phyloP scores from a whole-genome alignment of 2,888 invertebrate species.

The Hedychridium roseum region DNA sequence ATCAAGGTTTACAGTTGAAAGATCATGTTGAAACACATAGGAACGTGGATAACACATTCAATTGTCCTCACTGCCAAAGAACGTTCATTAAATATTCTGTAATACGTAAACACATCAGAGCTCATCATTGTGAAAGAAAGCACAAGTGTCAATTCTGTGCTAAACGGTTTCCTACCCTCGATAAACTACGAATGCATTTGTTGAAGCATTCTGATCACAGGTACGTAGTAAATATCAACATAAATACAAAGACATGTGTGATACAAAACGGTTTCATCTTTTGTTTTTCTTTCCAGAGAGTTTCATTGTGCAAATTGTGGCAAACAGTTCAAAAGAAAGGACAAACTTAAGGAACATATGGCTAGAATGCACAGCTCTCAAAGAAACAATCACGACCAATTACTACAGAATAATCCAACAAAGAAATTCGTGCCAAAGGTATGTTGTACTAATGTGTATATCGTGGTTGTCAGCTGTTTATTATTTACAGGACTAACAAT shows the following conservation, averaged over 20 bases:
- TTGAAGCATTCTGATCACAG: slow-evolving; percentile 65
- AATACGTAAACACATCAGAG: slow-evolving; percentile 77
- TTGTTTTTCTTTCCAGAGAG: slow-evolving; percentile 65
- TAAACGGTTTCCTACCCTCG: slow-evolving; percentile 75
- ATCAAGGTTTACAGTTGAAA: slow-evolving; percentile 71
- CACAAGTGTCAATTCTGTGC: slow-evolving; percentile 75
- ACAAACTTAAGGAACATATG: slow-evolving; percentile 77
- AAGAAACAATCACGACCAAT: slow-evolving; percentile 47
- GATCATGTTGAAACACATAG: slow-evolving; percentile 73
- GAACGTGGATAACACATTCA: slow-evolving; percentile 71
- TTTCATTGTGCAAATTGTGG: slow-evolving; percentile 81
- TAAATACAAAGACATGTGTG: no score
- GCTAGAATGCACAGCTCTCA: slow-evolving; percentile 73
- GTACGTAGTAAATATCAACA: slow-evolving; percentile 38
- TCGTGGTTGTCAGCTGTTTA: slow-evolving; percentile 2
- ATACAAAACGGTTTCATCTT: no score
- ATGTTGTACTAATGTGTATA: slow-evolving; percentile 5
- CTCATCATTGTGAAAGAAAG: slow-evolving; percentile 75
- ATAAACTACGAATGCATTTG: slow-evolving; percentile 77
- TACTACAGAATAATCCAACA: slow-evolving; percentile 48
- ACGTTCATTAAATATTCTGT: slow-evolving; percentile 74
- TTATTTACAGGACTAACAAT: slow-evolving; percentile 7
- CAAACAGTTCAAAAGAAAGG: slow-evolving; percentile 80
- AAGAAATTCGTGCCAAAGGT: slow-evolving; percentile 71
- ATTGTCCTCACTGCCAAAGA: slow-evolving; percentile 73